Evolutionary conservation across 2,888 invertebrate species (phyloP).

Genomic region (Cataglyphis cursor): DNA sequence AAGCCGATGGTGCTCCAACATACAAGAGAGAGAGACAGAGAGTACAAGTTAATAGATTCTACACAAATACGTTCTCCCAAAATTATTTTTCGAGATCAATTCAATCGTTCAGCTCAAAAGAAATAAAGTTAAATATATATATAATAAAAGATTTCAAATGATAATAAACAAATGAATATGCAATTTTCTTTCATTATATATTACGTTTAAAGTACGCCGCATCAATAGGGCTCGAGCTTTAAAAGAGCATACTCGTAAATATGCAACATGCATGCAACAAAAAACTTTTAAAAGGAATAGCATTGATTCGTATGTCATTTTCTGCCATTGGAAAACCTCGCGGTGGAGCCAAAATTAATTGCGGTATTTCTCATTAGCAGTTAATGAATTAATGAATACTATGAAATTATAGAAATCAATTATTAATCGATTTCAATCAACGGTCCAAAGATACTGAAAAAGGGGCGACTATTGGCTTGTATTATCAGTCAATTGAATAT

Average conservation of each 20-base stretch:
- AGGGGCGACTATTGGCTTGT: background rate
- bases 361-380: slow-evolving; percentile 27
- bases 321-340: background rate
- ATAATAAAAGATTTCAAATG: background rate
- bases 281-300: slow-evolving; percentile 7
- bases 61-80: background rate
- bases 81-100: background rate
- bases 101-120: background rate
- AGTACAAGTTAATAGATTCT: slow-evolving; percentile 15
- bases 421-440: slow-evolving; percentile 44
- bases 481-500: slow-evolving; percentile 50
- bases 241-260: slow-evolving; percentile 53
- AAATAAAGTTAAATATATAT: slow-evolving; percentile 2
- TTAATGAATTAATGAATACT: slow-evolving; percentile 12
- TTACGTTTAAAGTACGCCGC: slow-evolving; percentile 11
- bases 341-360: slow-evolving; percentile 22
- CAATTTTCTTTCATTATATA: slow-evolving; percentile 9
- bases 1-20: background rate
- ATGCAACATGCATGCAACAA: slow-evolving; percentile 26
- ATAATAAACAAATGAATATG: slow-evolving; percentile 51
- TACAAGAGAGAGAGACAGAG: background rate
- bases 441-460: slow-evolving; percentile 13
- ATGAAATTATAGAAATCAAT: slow-evolving; percentile 37
- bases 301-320: background rate
- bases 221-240: slow-evolving; percentile 33